A percentile compares a stretch with the other conserved stretches of the same genome.
These are phyloP conservation scores for Exephanes ischioxanthus DNA, from an alignment of 2,888 invertebrate species.

Conservation along the genomic window DNA sequence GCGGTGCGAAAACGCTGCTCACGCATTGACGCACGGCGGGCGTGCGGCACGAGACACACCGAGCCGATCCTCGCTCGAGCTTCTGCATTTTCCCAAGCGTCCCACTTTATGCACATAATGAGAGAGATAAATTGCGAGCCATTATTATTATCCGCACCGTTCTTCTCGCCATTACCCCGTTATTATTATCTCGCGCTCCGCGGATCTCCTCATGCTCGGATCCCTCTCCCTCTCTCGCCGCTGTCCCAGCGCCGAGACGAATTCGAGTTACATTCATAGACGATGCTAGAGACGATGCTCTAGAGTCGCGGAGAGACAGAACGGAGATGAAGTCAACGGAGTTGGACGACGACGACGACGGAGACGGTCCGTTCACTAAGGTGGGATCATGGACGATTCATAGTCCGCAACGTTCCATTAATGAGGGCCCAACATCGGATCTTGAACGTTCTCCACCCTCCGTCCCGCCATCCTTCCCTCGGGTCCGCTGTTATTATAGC, in stretches of 20 bases:
- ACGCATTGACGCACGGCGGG: constrained; percentile 67
- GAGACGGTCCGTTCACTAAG: constrained; percentile 66
- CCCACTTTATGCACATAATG: constrained; percentile 73
- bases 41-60: constrained; percentile 44
- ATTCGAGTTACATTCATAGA: constrained; percentile 71
- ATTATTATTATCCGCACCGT: constrained; percentile 72
- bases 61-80: constrained; percentile 22
- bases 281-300: constrained; percentile 49
- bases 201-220: constrained; percentile 43
- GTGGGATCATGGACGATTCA: constrained; percentile 81
- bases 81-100: constrained; percentile 69
- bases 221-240: constrained; percentile 28
- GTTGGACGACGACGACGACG: constrained; percentile 62
- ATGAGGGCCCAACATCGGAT: constrained; percentile 78
- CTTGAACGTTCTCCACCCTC: constrained; percentile 44
- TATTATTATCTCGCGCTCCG: constrained; percentile 67
- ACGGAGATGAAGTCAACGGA: constrained; percentile 47
- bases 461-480: constrained; percentile 37
- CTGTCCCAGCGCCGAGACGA: constrained; percentile 64
- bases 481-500: constrained; percentile 67
- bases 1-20: constrained; percentile 59
- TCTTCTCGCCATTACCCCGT: constrained; percentile 71
- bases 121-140: constrained; percentile 72
- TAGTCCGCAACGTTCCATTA: constrained; percentile 82
- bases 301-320: constrained; percentile 31